Evolutionary conservation across 2,113 vertebrate species (phyloP), one percentile per base, ranked within the genome.

Genomic region (Aplodontia rufa): DNA sequence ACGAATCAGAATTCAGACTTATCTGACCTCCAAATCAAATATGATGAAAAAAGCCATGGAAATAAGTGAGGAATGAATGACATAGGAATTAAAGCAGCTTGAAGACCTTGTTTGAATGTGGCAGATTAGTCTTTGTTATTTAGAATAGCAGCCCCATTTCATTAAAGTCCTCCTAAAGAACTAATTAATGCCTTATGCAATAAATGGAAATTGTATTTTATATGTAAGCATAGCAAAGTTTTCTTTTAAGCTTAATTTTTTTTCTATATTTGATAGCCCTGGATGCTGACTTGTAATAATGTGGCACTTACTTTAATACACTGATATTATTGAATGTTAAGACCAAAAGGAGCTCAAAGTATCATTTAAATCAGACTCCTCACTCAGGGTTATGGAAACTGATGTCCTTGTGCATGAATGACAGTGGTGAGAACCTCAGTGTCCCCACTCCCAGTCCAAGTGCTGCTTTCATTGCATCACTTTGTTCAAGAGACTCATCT

Each of bases 201-300:
- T 66, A 51, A 79, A 32, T 49, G 32, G 30, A 92, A 83, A 4
- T 32, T 60, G 5, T 58, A 51, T 78, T 81, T 87, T 47, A 28
- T 87, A 53, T 37, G 30, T 86, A 83, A 85, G 6, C 89, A 66
- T 19, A 90, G 76, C n/a, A 76, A 85, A 69, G n/a, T 72, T 71
- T 90, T 92, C 51, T 96, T 90, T 30, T 78, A 85, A 89, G 60
- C 51, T 49, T 78, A 37, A 68, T 40, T 42, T 37, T 55, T 64
- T 66, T 66, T 14, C 42, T 71, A 0, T 55, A 37, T 78, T 47
- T 51, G 53, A 95, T 94, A 93, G 28, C 42, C 35, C 2, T 66
- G 26, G 19, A 19, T 87, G 17, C 24, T 95, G 24, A 87, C 66
- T 84, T 93, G 68, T 5, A 75, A 9, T 42, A 53, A 74, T 12